A percentile compares a stretch with the other conserved stretches of the same genome.
Evolutionary conservation across 2,797 vertebrate genomes (phyloP).

Genomic region (Esox lucius): DNA sequence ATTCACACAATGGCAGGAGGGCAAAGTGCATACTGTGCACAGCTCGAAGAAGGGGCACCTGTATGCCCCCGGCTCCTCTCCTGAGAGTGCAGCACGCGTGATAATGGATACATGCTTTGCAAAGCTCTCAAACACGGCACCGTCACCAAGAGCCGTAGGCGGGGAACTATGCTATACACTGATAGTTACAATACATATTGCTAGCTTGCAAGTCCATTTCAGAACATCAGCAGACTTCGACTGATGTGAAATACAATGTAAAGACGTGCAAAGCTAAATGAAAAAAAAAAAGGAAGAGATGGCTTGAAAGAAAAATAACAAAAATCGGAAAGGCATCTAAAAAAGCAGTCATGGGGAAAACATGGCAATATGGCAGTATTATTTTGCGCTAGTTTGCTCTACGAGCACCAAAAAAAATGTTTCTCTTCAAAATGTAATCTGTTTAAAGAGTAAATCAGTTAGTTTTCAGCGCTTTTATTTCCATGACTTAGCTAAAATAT

Average conservation of each 20-base stretch:
- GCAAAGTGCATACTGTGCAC: not conserved
- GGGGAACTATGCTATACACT: not conserved
- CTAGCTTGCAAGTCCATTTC: not conserved
- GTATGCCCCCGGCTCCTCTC: not conserved
- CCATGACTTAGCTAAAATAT: too few relatives aligned
- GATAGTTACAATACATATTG: not conserved
- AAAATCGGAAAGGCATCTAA: not conserved
- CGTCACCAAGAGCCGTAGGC: slow-evolving; percentile 1
- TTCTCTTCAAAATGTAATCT: too few relatives aligned
- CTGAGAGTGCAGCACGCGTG: not conserved
- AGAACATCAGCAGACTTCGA: not conserved
- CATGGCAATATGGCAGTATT: too few relatives aligned
- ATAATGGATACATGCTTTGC: not conserved
- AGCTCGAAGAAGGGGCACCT: not conserved
- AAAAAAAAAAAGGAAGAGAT: not conserved
- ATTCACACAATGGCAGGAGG: slow-evolving; percentile 35
- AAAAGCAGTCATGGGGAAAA: not conserved
- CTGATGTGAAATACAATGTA: not conserved
- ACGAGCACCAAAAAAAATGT: too few relatives aligned
- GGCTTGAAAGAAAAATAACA: not conserved
- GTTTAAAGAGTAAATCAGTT: too few relatives aligned
- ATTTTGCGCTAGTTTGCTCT: too few relatives aligned
- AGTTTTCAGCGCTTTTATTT: too few relatives aligned
- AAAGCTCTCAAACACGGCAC: not conserved
- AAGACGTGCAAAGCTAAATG: not conserved